Evolutionary conservation across 2,888 invertebrate genomes (phyloP).

Genomic region (Amphiduros pacificus): DNA sequence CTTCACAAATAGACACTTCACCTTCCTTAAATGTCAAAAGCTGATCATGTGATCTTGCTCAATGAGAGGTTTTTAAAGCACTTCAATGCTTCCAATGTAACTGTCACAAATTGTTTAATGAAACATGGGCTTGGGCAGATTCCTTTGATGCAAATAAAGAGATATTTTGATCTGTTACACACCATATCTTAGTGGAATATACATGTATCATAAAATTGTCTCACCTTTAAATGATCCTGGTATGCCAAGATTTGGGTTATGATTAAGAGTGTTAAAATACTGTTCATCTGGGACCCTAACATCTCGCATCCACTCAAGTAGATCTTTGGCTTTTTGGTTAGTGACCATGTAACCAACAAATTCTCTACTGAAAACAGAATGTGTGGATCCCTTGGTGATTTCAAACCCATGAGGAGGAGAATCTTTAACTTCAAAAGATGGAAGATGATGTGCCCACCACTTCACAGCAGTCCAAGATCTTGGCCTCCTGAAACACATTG

Average conservation of each 20-base stretch:
- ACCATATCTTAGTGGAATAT: no score
- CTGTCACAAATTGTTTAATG: no score
- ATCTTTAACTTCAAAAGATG: not conserved
- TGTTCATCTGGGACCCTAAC: not conserved
- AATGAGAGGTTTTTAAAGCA: no score
- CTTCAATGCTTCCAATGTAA: no score
- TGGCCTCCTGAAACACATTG: not conserved
- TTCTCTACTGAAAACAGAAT: not conserved
- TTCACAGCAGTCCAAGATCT: not conserved
- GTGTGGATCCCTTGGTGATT: not conserved
- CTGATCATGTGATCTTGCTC: no score
- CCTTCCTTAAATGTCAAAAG: no score
- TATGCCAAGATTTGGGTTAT: not conserved
- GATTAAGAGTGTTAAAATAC: slow-evolving; percentile 1
- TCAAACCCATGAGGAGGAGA: not conserved
- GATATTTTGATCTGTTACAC: no score
- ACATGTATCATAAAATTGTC: no score
- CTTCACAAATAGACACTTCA: no score
- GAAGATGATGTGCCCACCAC: not conserved
- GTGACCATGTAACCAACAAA: slow-evolving; percentile 1
- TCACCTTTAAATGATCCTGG: slow-evolving; percentile 4
- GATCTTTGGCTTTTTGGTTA: not conserved
- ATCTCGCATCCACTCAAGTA: not conserved
- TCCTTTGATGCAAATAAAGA: no score
- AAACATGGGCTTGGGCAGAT: no score